Percentiles rank a stretch among this genome's conserved stretches.
Evolutionary conservation across 2,113 vertebrate species (phyloP).

Genomic region (Henicopernis longicauda): DNA sequence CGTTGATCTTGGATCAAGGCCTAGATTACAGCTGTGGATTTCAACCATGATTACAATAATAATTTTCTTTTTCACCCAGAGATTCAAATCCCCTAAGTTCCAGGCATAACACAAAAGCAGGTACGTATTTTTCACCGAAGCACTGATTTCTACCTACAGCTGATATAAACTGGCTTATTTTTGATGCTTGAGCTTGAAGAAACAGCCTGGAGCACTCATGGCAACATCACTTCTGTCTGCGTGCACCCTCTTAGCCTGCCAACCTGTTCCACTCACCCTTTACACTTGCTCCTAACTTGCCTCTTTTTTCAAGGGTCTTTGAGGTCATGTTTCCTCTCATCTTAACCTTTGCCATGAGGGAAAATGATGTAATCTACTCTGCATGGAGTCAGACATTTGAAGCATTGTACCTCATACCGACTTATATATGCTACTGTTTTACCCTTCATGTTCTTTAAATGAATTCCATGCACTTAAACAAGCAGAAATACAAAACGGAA

Average conservation of each 20-base stretch:
- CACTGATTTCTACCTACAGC: neutral
- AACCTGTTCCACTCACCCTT: neutral
- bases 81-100: neutral
- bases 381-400: neutral
- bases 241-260: neutral
- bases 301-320: neutral
- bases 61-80: neutral
- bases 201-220: neutral
- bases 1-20: rapidly evolving
- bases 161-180: neutral
- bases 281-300: neutral
- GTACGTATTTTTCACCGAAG: neutral
- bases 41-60: neutral
- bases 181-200: neutral
- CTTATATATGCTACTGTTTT: neutral
- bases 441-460: neutral
- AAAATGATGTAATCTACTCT: neutral
- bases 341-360: neutral
- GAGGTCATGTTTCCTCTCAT: neutral
- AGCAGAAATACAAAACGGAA: neutral
- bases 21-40: neutral
- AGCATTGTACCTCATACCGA: neutral
- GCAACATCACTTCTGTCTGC: neutral
- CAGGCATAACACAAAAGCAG: neutral
- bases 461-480: neutral